phyloP scores from a whole-genome alignment of 2,888 invertebrate genomes.

The Drymonia ruficornis region DNA sequence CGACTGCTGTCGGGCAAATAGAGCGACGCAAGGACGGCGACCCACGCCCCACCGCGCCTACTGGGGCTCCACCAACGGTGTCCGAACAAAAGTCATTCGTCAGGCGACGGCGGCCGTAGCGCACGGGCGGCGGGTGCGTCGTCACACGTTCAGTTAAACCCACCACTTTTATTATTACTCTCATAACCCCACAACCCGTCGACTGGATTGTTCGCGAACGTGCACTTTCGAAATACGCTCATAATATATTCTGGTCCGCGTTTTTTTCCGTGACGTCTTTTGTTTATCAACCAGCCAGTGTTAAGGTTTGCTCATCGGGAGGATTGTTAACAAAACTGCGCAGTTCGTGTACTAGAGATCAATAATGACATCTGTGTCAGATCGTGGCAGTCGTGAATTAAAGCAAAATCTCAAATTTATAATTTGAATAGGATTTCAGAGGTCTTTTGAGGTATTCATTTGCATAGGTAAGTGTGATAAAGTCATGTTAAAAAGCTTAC shows the following conservation, averaged over 20 bases:
- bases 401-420: too few species aligned
- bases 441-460: not conserved
- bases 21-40: conserved; percentile 48
- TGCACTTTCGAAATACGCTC: conserved; percentile 8
- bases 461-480: not conserved
- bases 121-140: conserved; percentile 18
- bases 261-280: conserved; percentile 36
- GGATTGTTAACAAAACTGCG: not conserved
- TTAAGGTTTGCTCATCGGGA: not conserved
- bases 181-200: not conserved
- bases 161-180: conserved; percentile 1
- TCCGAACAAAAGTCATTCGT: conserved; percentile 49
- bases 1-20: conserved; percentile 48
- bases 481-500: not conserved
- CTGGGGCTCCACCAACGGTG: conserved; percentile 41
- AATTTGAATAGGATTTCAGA: too few species aligned
- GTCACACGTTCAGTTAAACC: conserved; percentile 14
- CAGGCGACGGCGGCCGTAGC: conserved; percentile 38
- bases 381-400: not conserved
- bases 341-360: not conserved
- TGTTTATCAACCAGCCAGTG: conserved; percentile 37
- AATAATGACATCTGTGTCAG: not conserved
- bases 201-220: not conserved
- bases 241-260: conserved; percentile 25
- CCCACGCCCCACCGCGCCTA: conserved; percentile 58